These are phyloP conservation scores for Xenotilapia caudafasciata DNA, from an alignment of 2,113 vertebrate species.

Conservation along the genomic window DNA sequence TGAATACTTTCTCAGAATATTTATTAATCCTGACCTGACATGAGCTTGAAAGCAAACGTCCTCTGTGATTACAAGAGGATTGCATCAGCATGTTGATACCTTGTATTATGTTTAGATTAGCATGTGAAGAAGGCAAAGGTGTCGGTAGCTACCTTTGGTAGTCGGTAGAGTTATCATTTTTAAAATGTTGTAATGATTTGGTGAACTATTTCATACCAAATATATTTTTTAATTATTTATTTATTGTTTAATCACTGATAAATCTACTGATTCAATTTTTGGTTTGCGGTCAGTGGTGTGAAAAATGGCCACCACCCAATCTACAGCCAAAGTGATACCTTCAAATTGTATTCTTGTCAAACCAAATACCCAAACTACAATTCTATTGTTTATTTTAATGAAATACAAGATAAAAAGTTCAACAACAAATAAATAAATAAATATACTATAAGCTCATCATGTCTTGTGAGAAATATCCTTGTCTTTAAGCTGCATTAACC, in stretches of 20 bases:
- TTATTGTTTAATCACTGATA: neutral
- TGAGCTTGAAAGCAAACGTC: neutral
- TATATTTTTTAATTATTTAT: rapidly evolving
- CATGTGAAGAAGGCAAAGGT: neutral
- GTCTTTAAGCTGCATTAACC: neutral
- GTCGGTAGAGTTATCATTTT: neutral
- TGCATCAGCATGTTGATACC: neutral
- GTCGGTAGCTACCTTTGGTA: neutral
- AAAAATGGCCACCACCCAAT: neutral
- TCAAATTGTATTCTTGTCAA: neutral
- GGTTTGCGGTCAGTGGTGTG: neutral
- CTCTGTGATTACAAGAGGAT: neutral
- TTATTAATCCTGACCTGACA: conserved; percentile 1
- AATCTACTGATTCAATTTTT: neutral
- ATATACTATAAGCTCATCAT: neutral
- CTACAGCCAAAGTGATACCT: neutral
- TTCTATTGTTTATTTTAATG: neutral
- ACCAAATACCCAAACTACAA: neutral
- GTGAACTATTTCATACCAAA: neutral
- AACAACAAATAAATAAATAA: neutral
- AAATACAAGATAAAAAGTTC: neutral
- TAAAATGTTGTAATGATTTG: neutral
- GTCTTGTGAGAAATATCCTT: neutral
- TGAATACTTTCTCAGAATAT: conserved; percentile 11
- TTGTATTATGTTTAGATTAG: neutral